Percentiles rank a stretch among this genome's conserved stretches.
Evolutionary conservation across 1,140 invertebrate genomes (phyloP).

Genomic region (Archivesica marissinica): DNA sequence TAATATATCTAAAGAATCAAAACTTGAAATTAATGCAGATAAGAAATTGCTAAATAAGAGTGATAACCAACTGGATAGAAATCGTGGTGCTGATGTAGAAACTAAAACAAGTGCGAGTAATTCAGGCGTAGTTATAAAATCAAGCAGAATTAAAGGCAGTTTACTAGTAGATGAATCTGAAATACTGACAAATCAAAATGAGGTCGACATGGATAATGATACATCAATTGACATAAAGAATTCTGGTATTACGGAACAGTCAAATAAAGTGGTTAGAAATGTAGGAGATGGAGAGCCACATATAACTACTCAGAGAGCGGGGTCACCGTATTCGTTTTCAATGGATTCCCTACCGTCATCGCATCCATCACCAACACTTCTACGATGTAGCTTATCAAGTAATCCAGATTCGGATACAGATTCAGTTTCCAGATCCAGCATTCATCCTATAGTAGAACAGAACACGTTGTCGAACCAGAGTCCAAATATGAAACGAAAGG

Average conservation of each 20-base stretch:
- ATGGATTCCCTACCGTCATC: conserved; percentile 60
- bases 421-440: conserved; percentile 17
- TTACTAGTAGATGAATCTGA: not conserved
- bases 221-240: not conserved
- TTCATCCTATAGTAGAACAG: not conserved
- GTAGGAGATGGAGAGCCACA: not conserved
- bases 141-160: not conserved
- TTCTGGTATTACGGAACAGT: conserved; percentile 15
- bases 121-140: not conserved
- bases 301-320: conserved; percentile 13
- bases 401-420: conserved; percentile 52
- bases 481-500: not conserved
- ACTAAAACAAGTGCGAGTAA: conserved; percentile 1
- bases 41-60: not conserved
- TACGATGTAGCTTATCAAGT: conserved; percentile 4
- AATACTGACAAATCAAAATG: not conserved
- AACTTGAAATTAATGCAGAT: not conserved
- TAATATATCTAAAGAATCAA: not conserved
- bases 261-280: not conserved
- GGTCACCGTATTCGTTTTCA: conserved; percentile 60
- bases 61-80: conserved; percentile 8
- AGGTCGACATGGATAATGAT: not conserved
- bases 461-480: not conserved
- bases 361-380: conserved; percentile 51
- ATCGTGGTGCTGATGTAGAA: conserved; percentile 20